Conservation (phyloP, 2,888 invertebrate genomes). For the Mystacides longicornis region DNA sequence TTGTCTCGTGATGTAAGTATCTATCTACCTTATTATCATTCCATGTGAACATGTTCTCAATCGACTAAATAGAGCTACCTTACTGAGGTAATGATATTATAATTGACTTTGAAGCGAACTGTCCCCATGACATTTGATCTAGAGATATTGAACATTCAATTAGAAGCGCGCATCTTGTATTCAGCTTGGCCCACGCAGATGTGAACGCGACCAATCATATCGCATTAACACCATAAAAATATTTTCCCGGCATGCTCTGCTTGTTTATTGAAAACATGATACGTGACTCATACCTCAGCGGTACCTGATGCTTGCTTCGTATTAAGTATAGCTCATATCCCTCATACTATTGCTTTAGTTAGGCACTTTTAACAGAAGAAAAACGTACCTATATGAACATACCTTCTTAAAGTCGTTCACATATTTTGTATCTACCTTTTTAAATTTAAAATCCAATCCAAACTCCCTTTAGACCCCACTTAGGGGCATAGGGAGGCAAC, state of each 20-base stretch:
- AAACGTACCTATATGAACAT: too few relatives aligned
- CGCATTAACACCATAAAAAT: not conserved
- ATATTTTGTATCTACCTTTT: too few relatives aligned
- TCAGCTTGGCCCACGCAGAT: conserved; percentile 20
- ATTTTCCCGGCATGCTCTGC: conserved; percentile 9
- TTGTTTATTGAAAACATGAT: conserved; percentile 1
- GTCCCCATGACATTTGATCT: conserved; percentile 27
- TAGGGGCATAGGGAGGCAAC: too few relatives aligned
- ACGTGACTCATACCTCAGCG: too few relatives aligned
- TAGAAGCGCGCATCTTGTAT: conserved; percentile 15
- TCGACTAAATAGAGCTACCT: not conserved
- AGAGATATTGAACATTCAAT: conserved; percentile 25
- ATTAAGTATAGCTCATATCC: too few relatives aligned
- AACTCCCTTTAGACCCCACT: too few relatives aligned
- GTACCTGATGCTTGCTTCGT: too few relatives aligned
- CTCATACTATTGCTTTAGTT: too few relatives aligned
- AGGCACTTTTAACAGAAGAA: too few relatives aligned
- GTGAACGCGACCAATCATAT: not conserved
- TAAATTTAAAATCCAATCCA: too few relatives aligned
- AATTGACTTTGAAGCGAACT: conserved; percentile 26
- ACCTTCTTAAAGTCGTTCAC: too few relatives aligned
- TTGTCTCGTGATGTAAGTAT: too few relatives aligned
- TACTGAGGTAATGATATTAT: conserved; percentile 12
- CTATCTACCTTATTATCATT: not conserved
- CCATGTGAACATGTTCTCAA: not conserved